Evolutionary conservation across 2,113 vertebrate genomes (phyloP), one percentile per base, ranked within the genome.

Genomic region (Piprites chloris): DNA sequence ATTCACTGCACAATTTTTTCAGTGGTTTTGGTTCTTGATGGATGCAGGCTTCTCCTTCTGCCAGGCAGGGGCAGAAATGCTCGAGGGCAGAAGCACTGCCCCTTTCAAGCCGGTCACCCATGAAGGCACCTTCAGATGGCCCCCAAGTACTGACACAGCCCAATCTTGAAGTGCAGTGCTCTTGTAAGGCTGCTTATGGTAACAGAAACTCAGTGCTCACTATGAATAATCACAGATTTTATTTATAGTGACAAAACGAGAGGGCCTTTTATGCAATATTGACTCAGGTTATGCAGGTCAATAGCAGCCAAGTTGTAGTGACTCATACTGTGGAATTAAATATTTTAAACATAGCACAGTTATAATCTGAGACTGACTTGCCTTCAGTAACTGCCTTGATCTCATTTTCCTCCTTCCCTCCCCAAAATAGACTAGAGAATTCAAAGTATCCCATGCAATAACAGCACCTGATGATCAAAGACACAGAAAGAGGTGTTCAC

Each of bases 241-340:
- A 96, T 96, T 96, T 92, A 94, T 95, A 95, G 95, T 69, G 91
- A 93, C 95, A 97, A 95, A 96, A 96, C 6, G 80, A 95, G 95
- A 94, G 49, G 92, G 86, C 58, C 89, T 95, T 97, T 97, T 96
- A 92, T 96, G 94, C 90, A 94, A 95, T 95, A 95, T 96, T 96
- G 93, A 85, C 96, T 92, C 78, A 93, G 92, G 96, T 95, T 96
- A 92, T 88, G 83, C 46, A 85, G 95, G 96, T 97, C 96, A 95
- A 96, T 94, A 95, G 88, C 95, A 96, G 88, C 90, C 94, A 85
- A 94, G 88, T 93, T 63, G 72, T 46, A 82, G 71, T 95, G 95
- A 94, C 89, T 95, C 96, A 97, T 80, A 44, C 67, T 79, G 85
- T 80, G 69, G 86, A 91, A 96, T 95, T 96, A 92, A 96, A 87